A percentile compares a stretch with the other conserved stretches of the same genome.
Evolutionary conservation across 1,140 invertebrate genomes (phyloP).

Genomic region (Macrobrachium nipponense): DNA sequence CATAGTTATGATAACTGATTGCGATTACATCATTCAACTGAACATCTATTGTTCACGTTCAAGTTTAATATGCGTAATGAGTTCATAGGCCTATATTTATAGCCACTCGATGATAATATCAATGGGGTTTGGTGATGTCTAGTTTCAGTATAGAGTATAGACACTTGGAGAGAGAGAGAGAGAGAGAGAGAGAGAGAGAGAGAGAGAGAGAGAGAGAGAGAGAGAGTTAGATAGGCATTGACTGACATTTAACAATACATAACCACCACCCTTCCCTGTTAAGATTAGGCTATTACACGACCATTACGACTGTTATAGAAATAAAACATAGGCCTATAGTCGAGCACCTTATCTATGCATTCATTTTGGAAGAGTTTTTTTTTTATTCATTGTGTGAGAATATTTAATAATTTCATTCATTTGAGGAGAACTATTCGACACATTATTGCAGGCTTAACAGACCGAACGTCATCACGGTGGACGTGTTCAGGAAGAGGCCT

Average conservation of each 20-base stretch:
- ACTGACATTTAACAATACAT: neutral
- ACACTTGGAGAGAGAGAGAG: slow-evolving; percentile 24
- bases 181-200: slow-evolving; percentile 33
- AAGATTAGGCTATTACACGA: neutral
- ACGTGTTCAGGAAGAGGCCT: slow-evolving; percentile 41
- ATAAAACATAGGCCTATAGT: too few species aligned
- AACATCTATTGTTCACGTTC: too few species aligned
- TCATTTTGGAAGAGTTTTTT: neutral
- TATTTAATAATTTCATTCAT: too few species aligned
- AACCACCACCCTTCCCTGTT: neutral
- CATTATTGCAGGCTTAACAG: slow-evolving; percentile 7
- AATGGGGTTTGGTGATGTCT: neutral
- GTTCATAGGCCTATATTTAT: slow-evolving; percentile 19
- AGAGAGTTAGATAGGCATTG: neutral
- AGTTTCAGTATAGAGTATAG: neutral
- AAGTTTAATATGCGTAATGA: neutral
- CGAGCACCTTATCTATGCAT: neutral
- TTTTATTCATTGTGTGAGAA: too few species aligned
- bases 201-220: slow-evolving; percentile 25
- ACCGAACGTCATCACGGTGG: slow-evolving; percentile 40
- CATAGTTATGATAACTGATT: too few species aligned
- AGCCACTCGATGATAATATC: neutral
- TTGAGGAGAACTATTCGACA: neutral
- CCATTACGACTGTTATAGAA: neutral
- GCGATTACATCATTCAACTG: too few species aligned